Percentiles rank a stretch among this genome's conserved stretches.
phyloP scores from a whole-genome alignment of 2,888 invertebrate species.

The Dusona sp. region DNA sequence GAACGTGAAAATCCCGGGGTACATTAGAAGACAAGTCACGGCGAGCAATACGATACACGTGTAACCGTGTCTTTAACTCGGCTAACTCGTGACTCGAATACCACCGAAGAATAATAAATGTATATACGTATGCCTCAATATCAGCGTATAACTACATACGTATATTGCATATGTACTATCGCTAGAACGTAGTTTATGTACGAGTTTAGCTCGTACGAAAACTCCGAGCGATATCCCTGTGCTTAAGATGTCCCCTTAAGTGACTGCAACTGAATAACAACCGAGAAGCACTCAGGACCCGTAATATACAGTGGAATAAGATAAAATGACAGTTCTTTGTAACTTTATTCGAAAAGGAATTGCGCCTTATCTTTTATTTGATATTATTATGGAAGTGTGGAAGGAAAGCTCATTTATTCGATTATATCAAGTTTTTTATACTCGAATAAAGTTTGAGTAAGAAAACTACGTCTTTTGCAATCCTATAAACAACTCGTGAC shows the following conservation, averaged over 20 bases:
- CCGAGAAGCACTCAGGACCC: constrained; percentile 21
- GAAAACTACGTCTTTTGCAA: not conserved
- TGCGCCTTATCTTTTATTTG: not conserved
- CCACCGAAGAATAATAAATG: constrained; percentile 43
- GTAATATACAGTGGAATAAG: constrained; percentile 3
- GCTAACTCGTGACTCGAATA: constrained; percentile 78
- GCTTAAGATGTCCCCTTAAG: constrained; percentile 32
- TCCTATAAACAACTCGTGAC: not conserved
- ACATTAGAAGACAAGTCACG: constrained; percentile 79
- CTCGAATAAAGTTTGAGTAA: not conserved
- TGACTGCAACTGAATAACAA: constrained; percentile 63
- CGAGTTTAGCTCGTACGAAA: constrained; percentile 12
- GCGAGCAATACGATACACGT: constrained; percentile 66
- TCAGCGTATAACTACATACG: constrained; percentile 1
- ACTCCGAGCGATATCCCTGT: constrained; percentile 40
- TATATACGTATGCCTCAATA: constrained; percentile 19
- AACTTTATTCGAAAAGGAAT: not conserved
- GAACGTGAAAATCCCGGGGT: constrained; percentile 1
- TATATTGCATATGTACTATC: constrained; percentile 1
- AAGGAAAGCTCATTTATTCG: not conserved
- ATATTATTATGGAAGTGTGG: not conserved
- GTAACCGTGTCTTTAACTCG: constrained; percentile 73
- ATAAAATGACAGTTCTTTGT: constrained; percentile 26
- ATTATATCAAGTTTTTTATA: not conserved
- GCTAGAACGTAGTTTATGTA: not conserved